Evolutionary conservation across 2,888 invertebrate species (phyloP), one percentile per base, ranked within the genome.

Genomic region (Microplitis deprimator): DNA sequence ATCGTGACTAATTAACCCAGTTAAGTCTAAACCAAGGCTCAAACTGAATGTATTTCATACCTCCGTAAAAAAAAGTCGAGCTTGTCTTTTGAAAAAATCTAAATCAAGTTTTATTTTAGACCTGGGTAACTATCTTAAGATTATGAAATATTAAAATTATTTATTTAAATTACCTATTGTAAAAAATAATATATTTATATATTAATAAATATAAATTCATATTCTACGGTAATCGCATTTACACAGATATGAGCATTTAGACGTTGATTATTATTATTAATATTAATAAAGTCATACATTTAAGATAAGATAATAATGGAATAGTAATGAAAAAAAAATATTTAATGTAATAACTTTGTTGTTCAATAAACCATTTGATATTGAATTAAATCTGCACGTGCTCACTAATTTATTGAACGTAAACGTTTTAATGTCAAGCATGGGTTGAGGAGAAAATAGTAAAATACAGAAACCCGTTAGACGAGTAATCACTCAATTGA

Each of bases 361-460:
- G 71, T n/a, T 71, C 59, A 71, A 71, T 71, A 61, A 71, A 16
- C 61, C 62, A 10, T 8, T 71, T 71, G 39, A 71, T 40, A 62
- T 72, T 38, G 13, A 72, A 64, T 64, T 20, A 72, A 39, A 40
- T 16, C 38, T 72, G 39, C 40, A 64, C 39, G 72, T 38, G 39
- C 13, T n/a, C 20, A 40, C 10, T 50, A 13, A 50, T 50, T 50
- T 50, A 13, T 13, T 72, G 6, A 16, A 71, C 72, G 8, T 62
- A 20, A 17, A 6, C 62, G 13, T 64, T 72, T 29, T 10, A 50
- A n/a, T 41, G 20, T 72, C 64, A 62, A 17, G 20, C 60, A 72
- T 72, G 41, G 41, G 64, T 64, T 64, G 29, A 62, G 20, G 72
- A 72, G 72, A 72, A 64, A 64, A 64, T 72, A 13, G 50, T 50